Percentiles rank a stretch among this genome's conserved stretches.
Evolutionary conservation across 2,888 invertebrate genomes (phyloP).

Genomic region (Microchrysa polita): DNA sequence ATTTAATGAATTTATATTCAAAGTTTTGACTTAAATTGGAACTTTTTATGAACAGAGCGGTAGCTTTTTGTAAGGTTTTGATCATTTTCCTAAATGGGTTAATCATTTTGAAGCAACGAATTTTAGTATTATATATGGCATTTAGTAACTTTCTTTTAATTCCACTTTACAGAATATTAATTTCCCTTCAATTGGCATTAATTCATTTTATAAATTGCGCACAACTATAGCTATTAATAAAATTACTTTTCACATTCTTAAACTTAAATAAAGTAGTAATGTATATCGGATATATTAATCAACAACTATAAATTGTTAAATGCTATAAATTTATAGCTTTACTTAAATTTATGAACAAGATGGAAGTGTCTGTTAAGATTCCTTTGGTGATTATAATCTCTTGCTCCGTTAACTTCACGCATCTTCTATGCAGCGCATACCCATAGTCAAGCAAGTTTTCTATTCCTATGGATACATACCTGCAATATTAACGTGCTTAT

Average conservation of each 20-base stretch:
- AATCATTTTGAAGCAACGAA: no score
- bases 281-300: conserved; percentile 35
- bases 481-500: no score
- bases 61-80: no score
- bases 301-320: conserved; percentile 37
- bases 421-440: not conserved
- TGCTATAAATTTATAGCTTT: conserved; percentile 41
- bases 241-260: not conserved
- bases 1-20: no score
- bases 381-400: not conserved
- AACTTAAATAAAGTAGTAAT: not conserved
- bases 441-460: not conserved
- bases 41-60: no score
- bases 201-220: not conserved
- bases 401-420: conserved; percentile 12
- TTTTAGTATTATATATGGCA: no score
- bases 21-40: no score
- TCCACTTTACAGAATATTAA: no score
- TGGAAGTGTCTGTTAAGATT: conserved; percentile 22
- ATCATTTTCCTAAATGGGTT: no score
- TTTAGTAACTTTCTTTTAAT: no score
- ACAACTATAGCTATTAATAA: not conserved
- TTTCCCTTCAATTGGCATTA: not conserved
- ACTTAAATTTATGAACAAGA: conserved; percentile 29
- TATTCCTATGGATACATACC: not conserved